Conservation (phyloP, 2,888 invertebrate species). For the Congeria kusceri region DNA sequence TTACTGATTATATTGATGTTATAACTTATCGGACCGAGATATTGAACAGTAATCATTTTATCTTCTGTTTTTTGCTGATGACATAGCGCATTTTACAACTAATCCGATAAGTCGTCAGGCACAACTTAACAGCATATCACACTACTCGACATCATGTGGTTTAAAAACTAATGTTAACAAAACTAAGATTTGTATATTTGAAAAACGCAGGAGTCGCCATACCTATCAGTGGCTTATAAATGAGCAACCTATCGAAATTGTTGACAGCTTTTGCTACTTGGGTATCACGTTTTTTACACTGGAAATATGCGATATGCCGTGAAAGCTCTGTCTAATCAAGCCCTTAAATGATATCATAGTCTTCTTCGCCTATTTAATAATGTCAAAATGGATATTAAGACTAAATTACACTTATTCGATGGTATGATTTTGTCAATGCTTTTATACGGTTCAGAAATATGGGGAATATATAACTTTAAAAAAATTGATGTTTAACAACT, state of each 20-base stretch:
- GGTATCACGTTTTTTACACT: constrained; percentile 4
- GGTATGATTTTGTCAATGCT: constrained; percentile 5
- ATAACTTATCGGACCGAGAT: constrained; percentile 6
- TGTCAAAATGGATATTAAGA: constrained; percentile 6
- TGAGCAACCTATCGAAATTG: background rate
- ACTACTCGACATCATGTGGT: constrained; percentile 17
- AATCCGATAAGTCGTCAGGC: constrained; percentile 12
- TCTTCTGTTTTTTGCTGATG: constrained; percentile 25
- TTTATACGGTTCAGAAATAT: background rate
- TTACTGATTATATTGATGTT: constrained; percentile 7
- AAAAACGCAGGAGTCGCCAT: constrained; percentile 2
- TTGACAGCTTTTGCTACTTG: constrained; percentile 7
- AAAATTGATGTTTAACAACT: too few species aligned
- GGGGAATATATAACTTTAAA: constrained; percentile 9
- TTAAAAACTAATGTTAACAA: constrained; percentile 23
- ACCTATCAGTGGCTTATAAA: background rate
- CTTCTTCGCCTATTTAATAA: constrained; percentile 9
- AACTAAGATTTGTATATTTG: constrained; percentile 22
- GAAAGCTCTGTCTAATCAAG: constrained; percentile 6
- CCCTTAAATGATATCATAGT: constrained; percentile 8
- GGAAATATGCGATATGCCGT: constrained; percentile 9
- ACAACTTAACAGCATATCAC: constrained; percentile 7
- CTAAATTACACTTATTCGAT: background rate
- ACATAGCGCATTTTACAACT: constrained; percentile 19
- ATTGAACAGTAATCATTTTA: constrained; percentile 6